Evolutionary conservation across 2,888 invertebrate species (phyloP), one percentile per base, ranked within the genome.

Genomic region (Clostera curtula): DNA sequence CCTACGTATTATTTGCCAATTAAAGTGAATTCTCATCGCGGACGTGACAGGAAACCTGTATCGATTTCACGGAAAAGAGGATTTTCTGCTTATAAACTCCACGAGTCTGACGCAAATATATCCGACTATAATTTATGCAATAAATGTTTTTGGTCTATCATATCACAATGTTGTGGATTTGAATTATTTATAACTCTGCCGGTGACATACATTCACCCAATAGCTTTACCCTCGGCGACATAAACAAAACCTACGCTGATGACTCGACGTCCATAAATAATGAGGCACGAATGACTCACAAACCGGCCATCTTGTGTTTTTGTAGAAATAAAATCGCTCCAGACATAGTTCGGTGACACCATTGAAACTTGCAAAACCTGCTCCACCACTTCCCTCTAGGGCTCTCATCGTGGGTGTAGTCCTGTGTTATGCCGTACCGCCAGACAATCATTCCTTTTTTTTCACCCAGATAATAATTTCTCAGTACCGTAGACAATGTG

Each of bases 1-100:
- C 73, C 74, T 80, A 69, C 79, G 83, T 83, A 84, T 84, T 83
- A 84, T 84, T 83, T 83, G 83, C 83, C 83, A 84, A 84, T 84
- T 84, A 84, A 82, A 83, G 82, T 76, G 77, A 80, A 83, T 80
- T 84, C 72, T 80, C 83, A 73, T 77, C 60, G 73, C 54, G 67
- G 57, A 83, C 82, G 80, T 83, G 82, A 80, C 72, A 56, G 55
- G 80, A 80, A 83, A 80, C 69, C 70, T 61, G 59, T 71, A 76
- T 73, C 64, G 65, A 68, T 66, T 61, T 36, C 38, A 40, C 19
- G 15, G 54, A 41, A 47, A 57, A 64, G 66, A 66, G 67, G 64
- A 38, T 38, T 39, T 27, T 40, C 58, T 64, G 56, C 50, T 55
- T 60, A 46, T 47, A 50, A 53, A 56, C 50, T 51, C 54, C 39